These are phyloP conservation scores for Pollenia angustigena DNA, from an alignment of 2,888 invertebrate species.

Conservation along the genomic window DNA sequence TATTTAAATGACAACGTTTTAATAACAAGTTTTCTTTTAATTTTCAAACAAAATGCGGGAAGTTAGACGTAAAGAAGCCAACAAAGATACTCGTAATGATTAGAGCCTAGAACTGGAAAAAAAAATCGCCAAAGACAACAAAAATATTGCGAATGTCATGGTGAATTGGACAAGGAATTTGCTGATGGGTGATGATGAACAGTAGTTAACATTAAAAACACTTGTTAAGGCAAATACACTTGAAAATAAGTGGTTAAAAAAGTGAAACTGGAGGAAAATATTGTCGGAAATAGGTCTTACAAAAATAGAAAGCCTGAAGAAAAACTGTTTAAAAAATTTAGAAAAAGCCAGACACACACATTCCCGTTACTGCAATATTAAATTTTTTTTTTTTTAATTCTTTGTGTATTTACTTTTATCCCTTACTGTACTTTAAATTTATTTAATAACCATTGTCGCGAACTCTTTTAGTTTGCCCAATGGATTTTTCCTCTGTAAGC, in stretches of 20 bases:
- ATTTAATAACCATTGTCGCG: neutral
- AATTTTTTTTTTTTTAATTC: neutral
- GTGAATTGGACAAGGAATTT: slow-evolving; percentile 15
- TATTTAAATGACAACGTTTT: slow-evolving; percentile 53
- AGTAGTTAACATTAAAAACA: slow-evolving; percentile 37
- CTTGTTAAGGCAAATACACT: neutral
- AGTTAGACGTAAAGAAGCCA: neutral
- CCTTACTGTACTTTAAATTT: neutral
- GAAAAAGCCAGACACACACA: too few relatives aligned
- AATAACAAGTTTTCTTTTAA: slow-evolving; percentile 58
- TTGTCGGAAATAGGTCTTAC: too few relatives aligned
- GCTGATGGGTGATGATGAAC: slow-evolving; percentile 30
- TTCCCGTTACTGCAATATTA: too few relatives aligned
- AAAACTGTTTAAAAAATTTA: too few relatives aligned
- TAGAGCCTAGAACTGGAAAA: neutral
- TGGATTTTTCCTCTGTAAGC: neutral
- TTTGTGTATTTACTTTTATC: neutral
- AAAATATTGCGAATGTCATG: slow-evolving; percentile 29
- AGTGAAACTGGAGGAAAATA: neutral
- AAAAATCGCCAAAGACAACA: slow-evolving; percentile 1
- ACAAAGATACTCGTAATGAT: slow-evolving; percentile 26
- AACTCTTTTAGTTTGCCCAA: neutral
- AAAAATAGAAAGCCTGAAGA: too few relatives aligned
- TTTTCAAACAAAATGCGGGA: slow-evolving; percentile 35
- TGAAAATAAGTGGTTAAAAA: neutral